Percentiles rank a stretch among this genome's conserved stretches.
phyloP scores from a whole-genome alignment of 2,888 invertebrate genomes.

The Xanthia icteritia region DNA sequence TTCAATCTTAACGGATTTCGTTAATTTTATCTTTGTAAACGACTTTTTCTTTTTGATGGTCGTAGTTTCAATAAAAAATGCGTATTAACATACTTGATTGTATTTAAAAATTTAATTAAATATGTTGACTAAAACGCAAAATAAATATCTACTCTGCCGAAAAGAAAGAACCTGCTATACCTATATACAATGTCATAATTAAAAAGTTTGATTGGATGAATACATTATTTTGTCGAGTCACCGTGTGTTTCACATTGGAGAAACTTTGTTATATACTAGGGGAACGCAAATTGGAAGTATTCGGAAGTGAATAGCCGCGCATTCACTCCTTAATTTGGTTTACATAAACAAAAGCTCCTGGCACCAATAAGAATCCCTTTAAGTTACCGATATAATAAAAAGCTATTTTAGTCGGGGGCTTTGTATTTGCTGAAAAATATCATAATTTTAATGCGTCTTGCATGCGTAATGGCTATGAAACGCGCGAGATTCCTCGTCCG shows the following conservation, averaged over 20 bases:
- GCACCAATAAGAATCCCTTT: conserved; percentile 46
- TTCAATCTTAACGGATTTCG: neutral
- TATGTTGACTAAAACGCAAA: neutral
- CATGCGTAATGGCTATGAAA: neutral
- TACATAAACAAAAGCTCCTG: conserved; percentile 61
- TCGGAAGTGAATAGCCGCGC: conserved; percentile 53
- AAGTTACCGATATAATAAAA: conserved; percentile 39
- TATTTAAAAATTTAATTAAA: neutral
- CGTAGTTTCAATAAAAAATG: neutral
- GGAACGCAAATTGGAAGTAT: conserved; percentile 52
- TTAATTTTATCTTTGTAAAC: neutral
- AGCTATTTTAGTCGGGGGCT: conserved; percentile 19
- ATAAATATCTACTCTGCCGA: neutral
- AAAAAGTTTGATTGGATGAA: conserved; percentile 67
- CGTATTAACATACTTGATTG: neutral
- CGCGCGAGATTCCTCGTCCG: neutral
- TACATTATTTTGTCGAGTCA: conserved; percentile 62
- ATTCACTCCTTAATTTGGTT: conserved; percentile 63
- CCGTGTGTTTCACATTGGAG: conserved; percentile 35
- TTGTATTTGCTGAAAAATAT: conserved; percentile 31
- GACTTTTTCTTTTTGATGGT: neutral
- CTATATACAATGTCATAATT: conserved; percentile 15
- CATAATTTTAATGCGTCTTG: conserved; percentile 28
- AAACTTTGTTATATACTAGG: conserved; percentile 34
- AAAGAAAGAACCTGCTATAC: neutral